These are phyloP conservation scores for Polyodon spathula DNA, from an alignment of 2,113 vertebrate species.

Conservation along the genomic window DNA sequence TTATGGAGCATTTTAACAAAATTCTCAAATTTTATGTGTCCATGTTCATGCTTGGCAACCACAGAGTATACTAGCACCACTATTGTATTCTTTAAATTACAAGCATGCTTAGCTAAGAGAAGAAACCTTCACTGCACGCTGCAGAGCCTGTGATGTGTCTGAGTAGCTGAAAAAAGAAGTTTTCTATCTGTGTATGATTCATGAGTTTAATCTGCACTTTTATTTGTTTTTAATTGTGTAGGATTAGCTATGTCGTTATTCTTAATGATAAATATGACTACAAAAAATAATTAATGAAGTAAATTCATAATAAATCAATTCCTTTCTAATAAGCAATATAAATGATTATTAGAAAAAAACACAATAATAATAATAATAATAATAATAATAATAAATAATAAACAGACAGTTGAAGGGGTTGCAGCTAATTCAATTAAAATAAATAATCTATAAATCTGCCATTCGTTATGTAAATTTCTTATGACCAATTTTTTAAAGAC, in stretches of 20 bases:
- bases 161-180: background rate
- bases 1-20: no score
- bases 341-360: conserved; percentile 9
- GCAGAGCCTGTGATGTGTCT: background rate
- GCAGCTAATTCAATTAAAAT: no score
- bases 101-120: no score
- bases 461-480: no score
- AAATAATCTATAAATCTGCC: no score
- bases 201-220: conserved; percentile 10
- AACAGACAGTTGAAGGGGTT: background rate
- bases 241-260: conserved; percentile 11
- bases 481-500: no score
- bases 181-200: conserved; percentile 3
- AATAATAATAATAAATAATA: conserved; percentile 3
- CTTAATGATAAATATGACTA: conserved; percentile 11
- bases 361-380: no score
- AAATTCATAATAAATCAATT: conserved; percentile 2
- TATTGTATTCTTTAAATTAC: no score
- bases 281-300: conserved; percentile 12
- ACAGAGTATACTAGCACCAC: no score
- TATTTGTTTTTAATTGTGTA: conserved; percentile 12
- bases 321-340: conserved; percentile 10
- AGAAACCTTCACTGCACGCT: no score
- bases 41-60: no score
- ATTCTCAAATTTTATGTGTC: no score